Evolutionary conservation across 2,113 vertebrate species (phyloP).

Genomic region (Piaya cayana): DNA sequence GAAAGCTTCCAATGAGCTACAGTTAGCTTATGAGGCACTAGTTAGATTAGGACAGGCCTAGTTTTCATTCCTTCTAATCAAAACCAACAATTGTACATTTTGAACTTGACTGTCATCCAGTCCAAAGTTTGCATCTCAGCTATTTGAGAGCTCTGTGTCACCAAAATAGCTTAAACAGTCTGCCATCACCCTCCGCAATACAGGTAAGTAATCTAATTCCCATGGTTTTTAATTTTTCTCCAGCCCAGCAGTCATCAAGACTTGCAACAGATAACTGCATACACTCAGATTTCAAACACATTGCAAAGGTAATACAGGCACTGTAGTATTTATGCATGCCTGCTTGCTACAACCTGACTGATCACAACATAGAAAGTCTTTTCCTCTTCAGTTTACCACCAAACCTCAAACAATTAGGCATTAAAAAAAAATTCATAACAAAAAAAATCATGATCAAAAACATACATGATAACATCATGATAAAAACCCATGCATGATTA

Average conservation of each 20-base stretch:
- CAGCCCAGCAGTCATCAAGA: not conserved
- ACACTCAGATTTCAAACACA: not conserved
- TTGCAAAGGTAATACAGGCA: not conserved
- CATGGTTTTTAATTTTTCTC: not conserved
- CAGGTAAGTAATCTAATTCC: not conserved
- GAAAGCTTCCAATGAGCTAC: not conserved
- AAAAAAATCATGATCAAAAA: not conserved
- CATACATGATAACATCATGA: no score
- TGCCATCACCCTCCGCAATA: not conserved
- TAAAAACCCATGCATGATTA: not conserved
- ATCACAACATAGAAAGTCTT: not conserved
- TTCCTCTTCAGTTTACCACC: not conserved
- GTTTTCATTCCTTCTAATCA: not conserved
- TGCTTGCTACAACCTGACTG: not conserved
- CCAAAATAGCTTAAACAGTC: not conserved
- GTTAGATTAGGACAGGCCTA: not conserved
- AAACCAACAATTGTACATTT: accelerated
- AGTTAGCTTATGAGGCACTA: not conserved
- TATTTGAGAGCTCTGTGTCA: not conserved
- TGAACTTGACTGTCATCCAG: not conserved
- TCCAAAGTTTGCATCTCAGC: not conserved
- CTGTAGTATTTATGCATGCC: not conserved
- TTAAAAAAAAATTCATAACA: not conserved
- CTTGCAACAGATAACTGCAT: accelerated
- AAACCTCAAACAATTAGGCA: not conserved